phyloP scores from a whole-genome alignment of 2,888 invertebrate genomes.

The Eupelmus urozonus region DNA sequence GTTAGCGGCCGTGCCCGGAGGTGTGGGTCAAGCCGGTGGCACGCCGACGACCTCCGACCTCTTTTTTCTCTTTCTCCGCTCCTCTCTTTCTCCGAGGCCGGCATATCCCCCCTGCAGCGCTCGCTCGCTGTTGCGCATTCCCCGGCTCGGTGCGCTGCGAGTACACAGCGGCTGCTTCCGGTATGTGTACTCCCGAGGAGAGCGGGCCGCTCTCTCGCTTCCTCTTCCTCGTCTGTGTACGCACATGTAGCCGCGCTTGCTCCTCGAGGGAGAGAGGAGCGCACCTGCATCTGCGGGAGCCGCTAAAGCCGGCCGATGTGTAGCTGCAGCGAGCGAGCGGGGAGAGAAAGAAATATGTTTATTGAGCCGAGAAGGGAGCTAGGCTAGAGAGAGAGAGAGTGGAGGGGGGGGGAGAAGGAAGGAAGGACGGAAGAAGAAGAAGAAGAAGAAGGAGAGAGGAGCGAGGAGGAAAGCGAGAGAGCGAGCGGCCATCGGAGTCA shows the following conservation, averaged over 20 bases:
- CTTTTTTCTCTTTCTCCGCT: background rate
- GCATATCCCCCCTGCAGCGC: background rate
- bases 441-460: constrained; percentile 12
- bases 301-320: background rate
- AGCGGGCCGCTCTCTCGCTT: too few species aligned
- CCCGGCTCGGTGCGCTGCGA: background rate
- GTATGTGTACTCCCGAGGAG: background rate
- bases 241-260: background rate
- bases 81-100: background rate
- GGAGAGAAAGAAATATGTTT: constrained; percentile 46
- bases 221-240: background rate
- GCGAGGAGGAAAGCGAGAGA: constrained; percentile 24
- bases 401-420: constrained; percentile 21
- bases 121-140: background rate
- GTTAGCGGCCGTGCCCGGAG: background rate
- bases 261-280: background rate
- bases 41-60: background rate
- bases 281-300: constrained; percentile 14
- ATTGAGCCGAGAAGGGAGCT: constrained; percentile 22
- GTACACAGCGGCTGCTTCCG: constrained; percentile 45
- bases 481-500: constrained; percentile 62
- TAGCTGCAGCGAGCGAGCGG: background rate
- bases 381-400: constrained; percentile 20
- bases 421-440: constrained; percentile 18
- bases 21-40: background rate